These are phyloP conservation scores for Atta cephalotes DNA, from an alignment of 1,140 invertebrate genomes.

Conservation along the genomic window DNA sequence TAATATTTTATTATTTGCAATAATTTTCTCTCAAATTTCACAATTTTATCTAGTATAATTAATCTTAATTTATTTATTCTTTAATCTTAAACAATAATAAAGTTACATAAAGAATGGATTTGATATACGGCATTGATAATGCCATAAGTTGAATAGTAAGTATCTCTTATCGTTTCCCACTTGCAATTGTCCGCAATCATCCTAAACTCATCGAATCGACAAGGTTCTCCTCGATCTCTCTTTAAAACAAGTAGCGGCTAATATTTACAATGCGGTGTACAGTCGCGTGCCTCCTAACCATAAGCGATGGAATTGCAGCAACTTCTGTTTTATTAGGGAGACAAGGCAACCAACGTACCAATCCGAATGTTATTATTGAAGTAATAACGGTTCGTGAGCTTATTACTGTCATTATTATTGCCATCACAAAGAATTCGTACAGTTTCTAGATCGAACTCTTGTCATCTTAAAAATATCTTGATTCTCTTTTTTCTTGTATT, in stretches of 20 bases:
- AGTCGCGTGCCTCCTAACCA: conserved; percentile 78
- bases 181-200: conserved; percentile 41
- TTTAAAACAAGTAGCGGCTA: conserved; percentile 69
- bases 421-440: conserved; percentile 58
- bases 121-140: not conserved
- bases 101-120: conserved; percentile 1
- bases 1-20: not conserved
- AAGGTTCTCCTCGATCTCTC: conserved; percentile 65
- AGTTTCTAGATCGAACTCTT: conserved; percentile 57
- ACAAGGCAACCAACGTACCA: conserved; percentile 74
- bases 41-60: not conserved
- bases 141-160: not conserved
- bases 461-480: conserved; percentile 63
- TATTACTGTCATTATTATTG: conserved; percentile 80
- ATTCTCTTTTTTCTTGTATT: conserved; percentile 12
- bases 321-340: conserved; percentile 82
- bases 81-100: not conserved
- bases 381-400: conserved; percentile 80
- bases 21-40: not conserved
- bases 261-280: conserved; percentile 78
- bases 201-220: conserved; percentile 61
- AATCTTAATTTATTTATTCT: not conserved
- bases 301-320: conserved; percentile 81
- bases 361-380: conserved; percentile 79
- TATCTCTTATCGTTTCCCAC: conserved; percentile 8